Evolutionary conservation across 2,797 vertebrate genomes (phyloP), one percentile per base, ranked within the genome.

Genomic region (Eulemur rubriventer): DNA sequence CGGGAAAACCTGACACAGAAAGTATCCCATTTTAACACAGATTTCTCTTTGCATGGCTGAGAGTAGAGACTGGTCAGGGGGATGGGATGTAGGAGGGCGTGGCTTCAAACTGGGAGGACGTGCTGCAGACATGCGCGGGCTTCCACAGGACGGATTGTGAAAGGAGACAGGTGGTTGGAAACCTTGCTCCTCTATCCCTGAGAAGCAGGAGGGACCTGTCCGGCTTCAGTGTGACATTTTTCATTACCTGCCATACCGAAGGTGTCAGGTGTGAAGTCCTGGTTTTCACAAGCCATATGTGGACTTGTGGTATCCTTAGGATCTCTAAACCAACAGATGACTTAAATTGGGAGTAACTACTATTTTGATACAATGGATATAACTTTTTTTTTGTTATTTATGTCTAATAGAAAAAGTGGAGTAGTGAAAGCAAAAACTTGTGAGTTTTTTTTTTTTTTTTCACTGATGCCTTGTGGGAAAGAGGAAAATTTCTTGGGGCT

Each of bases 281-380:
- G 35, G 6, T 18, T 9, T 28, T 76, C 52, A 78, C 65, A 96
- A 96, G 52, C 26, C 22, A 1, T 79, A 30, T 48, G 26, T 72
- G 35, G 41, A 24, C 18, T 88, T 80, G 20, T 81, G 89, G 72
- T n/a, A 55, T 0, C 43, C 1, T 6, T n/a, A 12, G 33, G 28
- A 55, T 61, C 9, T n/a, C 0, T 0, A 82, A 96, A 90, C 89
- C 96, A 96, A 91, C 91, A 78, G 33, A 75, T 70, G 43, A 12
- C 10, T 94, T 94, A 70, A 10, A n/a, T 1, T 46, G 59, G 95
- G 88, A 86, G 11, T 3, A 24, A 76, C 96, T 73, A 96, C 4
- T 89, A 65, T 96, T 97, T 98, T 97, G 84, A 95, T 20, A 26
- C 81, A 79, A 75, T 52, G 96, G 24, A 46, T 89, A 0, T 97